Evolutionary conservation across 2,113 vertebrate genomes (phyloP), one percentile per base, ranked within the genome.

Genomic region (Anas platyrhynchos): DNA sequence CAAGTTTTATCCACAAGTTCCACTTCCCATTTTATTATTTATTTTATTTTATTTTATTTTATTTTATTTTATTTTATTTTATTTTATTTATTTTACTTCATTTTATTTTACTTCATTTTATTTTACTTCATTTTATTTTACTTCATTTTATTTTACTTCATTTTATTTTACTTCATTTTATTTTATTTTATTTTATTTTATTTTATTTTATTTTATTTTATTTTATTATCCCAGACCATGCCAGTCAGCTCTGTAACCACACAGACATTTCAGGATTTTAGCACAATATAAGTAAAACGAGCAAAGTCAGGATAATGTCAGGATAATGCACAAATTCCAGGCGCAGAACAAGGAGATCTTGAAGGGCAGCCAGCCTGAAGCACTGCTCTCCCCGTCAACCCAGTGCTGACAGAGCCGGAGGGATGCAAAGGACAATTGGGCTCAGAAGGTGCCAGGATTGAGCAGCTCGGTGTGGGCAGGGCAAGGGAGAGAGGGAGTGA

Each of bases 381-480:
- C 29, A 9, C 2, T 21, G 61, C 63, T 21, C 52, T 54, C 26
- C 29, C 31, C 21, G 17, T 66, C 52, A 34, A 1, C 44, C 84
- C 21, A 1, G 27, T n/a, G 8, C 4, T 71, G 56, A 13, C 13
- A 58, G 56, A 23, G n/a, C 41, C 55, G 87, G 69, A 43, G 63
- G 62, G 18, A 36, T 27, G 12, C 78, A 69, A 77, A 31, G 8
- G 16, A 5, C 43, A 55, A 17, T 13, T 5, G 6, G 27, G 12
- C 5, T 59, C 10, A 7, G 43, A 68, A 73, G 46, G 10, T 63
- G n/a, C 2, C 8, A 6, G n/a, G 23, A 7, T 74, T 48, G 23
- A 77, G 8, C 1, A 3, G 0, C 27, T 67, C 7, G 0, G 0
- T 0, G 25, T 14, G 31, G 52, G 43, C 71, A 54, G 66, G 16